Percentiles rank a stretch among this genome's conserved stretches.
These are phyloP conservation scores for Shinisaurus crocodilurus DNA, from an alignment of 2,113 vertebrate species.

Conservation along the genomic window DNA sequence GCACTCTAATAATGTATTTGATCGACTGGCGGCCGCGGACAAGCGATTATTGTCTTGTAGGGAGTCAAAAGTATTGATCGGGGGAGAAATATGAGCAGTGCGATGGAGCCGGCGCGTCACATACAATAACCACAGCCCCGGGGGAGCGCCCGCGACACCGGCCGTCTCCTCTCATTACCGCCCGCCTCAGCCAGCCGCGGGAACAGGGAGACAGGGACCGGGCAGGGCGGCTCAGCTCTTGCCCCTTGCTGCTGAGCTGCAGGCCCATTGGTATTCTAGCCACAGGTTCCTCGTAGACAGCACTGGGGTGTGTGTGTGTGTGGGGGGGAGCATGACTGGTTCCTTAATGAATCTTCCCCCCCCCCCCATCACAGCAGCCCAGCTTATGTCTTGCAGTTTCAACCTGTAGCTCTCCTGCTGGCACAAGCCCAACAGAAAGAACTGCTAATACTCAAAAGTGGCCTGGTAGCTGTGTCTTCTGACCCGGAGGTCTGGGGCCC, in stretches of 20 bases:
- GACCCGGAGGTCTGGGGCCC: background rate
- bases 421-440: background rate
- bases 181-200: constrained; percentile 59
- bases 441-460: background rate
- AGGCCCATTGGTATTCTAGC: constrained; percentile 46
- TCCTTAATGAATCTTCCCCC: background rate
- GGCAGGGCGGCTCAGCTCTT: constrained; percentile 8
- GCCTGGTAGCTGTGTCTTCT: background rate
- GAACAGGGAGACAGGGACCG: constrained; percentile 24
- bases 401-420: background rate
- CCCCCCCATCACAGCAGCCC: background rate
- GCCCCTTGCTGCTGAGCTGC: constrained; percentile 40
- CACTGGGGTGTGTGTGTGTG: background rate
- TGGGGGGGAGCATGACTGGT: background rate
- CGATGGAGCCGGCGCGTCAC: constrained; percentile 96
- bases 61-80: constrained; percentile 98
- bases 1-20: constrained; percentile 94
- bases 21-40: constrained; percentile 90
- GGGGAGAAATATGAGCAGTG: constrained; percentile 95
- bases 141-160: constrained; percentile 81
- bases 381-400: no score
- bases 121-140: constrained; percentile 95
- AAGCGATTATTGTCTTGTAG: constrained; percentile 98
- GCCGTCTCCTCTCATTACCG: constrained; percentile 82
- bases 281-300: constrained; percentile 40